Conservation (phyloP, 2,113 vertebrate species). For the Danio rerio region GRCz12tu NC_133184.1:48969501-48970000, state of each 20-base stretch:
- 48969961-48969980: slow-evolving; percentile 59
- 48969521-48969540: no score
- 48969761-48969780: slow-evolving; percentile 16
- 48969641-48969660: no score
- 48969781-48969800: slow-evolving; percentile 22
- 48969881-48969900: slow-evolving; percentile 32
- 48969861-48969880: slow-evolving; percentile 42
- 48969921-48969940: slow-evolving; percentile 36
- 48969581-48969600: no score
- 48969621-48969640: no score
- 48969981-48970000: slow-evolving; percentile 56
- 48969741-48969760: slow-evolving; percentile 9
- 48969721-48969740: background rate
- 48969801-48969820: slow-evolving; percentile 14
- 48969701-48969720: no score
- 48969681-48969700: no score
- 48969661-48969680: background rate
- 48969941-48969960: slow-evolving; percentile 43
- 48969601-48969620: no score
- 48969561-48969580: no score
- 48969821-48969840: slow-evolving; percentile 21
- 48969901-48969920: slow-evolving; percentile 29
- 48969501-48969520: no score
- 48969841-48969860: slow-evolving; percentile 26
- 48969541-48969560: no score